Evolutionary conservation across 2,113 vertebrate genomes (phyloP), one percentile per base, ranked within the genome.

Genomic region (Brevimyrus niger): DNA sequence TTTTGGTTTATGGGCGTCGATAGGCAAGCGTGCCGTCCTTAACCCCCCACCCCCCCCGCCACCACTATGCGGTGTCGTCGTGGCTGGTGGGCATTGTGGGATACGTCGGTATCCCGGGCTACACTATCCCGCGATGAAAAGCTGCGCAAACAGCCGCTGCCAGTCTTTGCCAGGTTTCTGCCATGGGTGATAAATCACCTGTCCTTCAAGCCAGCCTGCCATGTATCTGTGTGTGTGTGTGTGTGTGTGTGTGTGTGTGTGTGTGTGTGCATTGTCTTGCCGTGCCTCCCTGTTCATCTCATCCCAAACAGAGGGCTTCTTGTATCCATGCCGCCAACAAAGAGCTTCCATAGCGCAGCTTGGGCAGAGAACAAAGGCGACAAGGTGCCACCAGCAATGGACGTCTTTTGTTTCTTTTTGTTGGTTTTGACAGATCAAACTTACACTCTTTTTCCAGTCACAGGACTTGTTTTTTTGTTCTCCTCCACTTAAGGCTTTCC

Each of bases 181-280:
- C 35, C 87, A 87, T 90, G 73, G 88, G 87, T 86, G 50, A 42
- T 93, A 90, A 92, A 94, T 93, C 89, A 92, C 73, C 92, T 89
- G 8, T 48, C 31, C 84, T 88, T 90, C 93, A 44, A 92, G 73
- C 73, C 35, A 80, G 4, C 89, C 65, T 90, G 87, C 87, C 89
- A 91, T 82, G 91, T 86, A 92, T 91, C 85, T 27, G 84, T 90
- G 88, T 92, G 91, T 86, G 90, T 73, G 47, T n/a, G n/a, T n/a
- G n/a, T n/a, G n/a, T n/a, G n/a, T n/a, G n/a, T n/a, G n/a, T n/a
- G n/a, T n/a, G n/a, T 82, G 91, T 86, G 91, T 91, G 83, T 27
- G 84, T 90, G 88, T 92, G 91, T 86, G 90, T 73, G 47, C 51
- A 80, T 89, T 31, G 31, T 89, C 89, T 23, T 88, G 27, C 46